A percentile compares a stretch with the other conserved stretches of the same genome.
Evolutionary conservation across 2,113 vertebrate genomes (phyloP).

Genomic region (Urocitellus parryii): DNA sequence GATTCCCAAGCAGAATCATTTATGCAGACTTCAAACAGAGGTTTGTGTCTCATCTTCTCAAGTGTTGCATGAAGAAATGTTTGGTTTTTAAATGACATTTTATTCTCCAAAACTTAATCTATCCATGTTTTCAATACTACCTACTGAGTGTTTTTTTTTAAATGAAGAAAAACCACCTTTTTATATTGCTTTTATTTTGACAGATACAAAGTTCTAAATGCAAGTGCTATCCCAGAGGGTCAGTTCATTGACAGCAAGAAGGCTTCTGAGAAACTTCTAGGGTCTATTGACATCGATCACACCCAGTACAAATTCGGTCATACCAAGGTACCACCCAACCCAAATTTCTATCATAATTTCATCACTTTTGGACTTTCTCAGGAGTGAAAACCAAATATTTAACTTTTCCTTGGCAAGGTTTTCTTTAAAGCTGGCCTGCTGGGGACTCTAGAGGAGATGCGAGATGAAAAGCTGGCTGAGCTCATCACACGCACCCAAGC

Average conservation of each 20-base stretch:
- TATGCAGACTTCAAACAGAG: constrained; percentile 95
- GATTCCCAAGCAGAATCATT: constrained; percentile 93
- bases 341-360: constrained; percentile 28
- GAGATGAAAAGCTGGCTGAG: constrained; percentile 91
- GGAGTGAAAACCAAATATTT: background rate
- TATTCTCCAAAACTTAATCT: background rate
- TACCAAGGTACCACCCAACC: constrained; percentile 89
- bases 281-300: constrained; percentile 93
- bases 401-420: constrained; percentile 85
- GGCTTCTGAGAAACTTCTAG: constrained; percentile 93
- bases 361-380: background rate
- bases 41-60: constrained; percentile 77
- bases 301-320: constrained; percentile 94
- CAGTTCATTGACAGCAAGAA: constrained; percentile 93
- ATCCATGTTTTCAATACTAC: background rate
- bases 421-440: constrained; percentile 95
- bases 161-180: background rate
- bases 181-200: constrained; percentile 40
- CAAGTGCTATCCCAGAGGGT: constrained; percentile 88
- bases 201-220: constrained; percentile 90
- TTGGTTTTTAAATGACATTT: background rate
- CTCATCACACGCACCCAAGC: constrained; percentile 92
- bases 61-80: background rate
- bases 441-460: constrained; percentile 92
- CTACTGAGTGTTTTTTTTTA: background rate